Evolutionary conservation across 1,140 invertebrate genomes (phyloP).

Genomic region (Sipha flava): DNA sequence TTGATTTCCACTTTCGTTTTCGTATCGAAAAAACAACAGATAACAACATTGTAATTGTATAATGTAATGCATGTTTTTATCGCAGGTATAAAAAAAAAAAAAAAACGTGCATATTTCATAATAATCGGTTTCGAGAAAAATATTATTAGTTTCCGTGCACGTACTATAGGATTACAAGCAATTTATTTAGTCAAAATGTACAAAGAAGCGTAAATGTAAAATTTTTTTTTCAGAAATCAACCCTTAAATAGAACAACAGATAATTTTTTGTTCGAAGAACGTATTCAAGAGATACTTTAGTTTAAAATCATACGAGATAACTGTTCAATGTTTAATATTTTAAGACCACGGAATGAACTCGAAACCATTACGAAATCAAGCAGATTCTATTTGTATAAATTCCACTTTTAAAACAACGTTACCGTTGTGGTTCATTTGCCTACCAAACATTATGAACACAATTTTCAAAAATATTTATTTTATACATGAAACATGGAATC

Average conservation of each 20-base stretch:
- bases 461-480: too few species aligned
- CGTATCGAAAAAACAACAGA: not conserved
- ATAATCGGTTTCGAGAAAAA: not conserved
- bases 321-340: not conserved
- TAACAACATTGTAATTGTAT: too few species aligned
- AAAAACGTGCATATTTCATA: not conserved
- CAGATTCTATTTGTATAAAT: too few species aligned
- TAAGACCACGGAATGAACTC: not conserved
- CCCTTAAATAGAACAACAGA: not conserved
- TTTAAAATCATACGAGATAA: not conserved
- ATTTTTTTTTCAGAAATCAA: not conserved
- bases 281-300: not conserved
- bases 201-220: too few species aligned
- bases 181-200: too few species aligned
- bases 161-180: too few species aligned
- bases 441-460: too few species aligned
- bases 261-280: not conserved
- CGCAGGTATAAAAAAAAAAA: not conserved
- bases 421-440: too few species aligned
- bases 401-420: too few species aligned
- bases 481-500: too few species aligned
- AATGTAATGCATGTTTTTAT: not conserved
- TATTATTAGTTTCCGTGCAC: too few species aligned
- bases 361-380: not conserved
- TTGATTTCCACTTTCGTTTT: constrained; percentile 2